phyloP scores from a whole-genome alignment of 2,113 vertebrate genomes.

The Oncorhynchus keta region DNA sequence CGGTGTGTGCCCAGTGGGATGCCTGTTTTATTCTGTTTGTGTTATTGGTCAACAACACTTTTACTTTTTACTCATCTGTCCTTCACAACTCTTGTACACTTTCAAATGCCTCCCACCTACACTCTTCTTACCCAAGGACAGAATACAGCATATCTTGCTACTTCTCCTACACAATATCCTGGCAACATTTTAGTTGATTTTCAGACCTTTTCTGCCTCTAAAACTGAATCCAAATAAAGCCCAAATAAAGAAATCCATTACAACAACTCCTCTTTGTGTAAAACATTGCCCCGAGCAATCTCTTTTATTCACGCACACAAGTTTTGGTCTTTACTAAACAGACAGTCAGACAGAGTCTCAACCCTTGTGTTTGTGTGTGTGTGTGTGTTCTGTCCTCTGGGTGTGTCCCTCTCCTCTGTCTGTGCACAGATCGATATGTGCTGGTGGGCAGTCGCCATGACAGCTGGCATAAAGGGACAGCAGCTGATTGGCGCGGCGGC shows the following conservation, averaged over 20 bases:
- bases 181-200: neutral
- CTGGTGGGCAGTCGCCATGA: constrained; percentile 84
- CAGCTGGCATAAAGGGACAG: constrained; percentile 47
- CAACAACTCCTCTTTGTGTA: neutral
- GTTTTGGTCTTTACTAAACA: neutral
- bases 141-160: too few relatives aligned
- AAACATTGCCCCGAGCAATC: neutral
- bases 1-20: constrained; percentile 22
- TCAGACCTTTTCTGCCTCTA: neutral
- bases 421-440: constrained; percentile 82
- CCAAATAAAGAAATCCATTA: neutral
- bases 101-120: too few relatives aligned
- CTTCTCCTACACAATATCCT: neutral
- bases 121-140: too few relatives aligned
- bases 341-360: neutral
- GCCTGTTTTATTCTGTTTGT: constrained; percentile 30
- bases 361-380: constrained; percentile 18
- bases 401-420: neutral
- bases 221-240: neutral
- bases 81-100: neutral
- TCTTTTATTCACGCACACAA: neutral
- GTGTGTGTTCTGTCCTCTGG: neutral
- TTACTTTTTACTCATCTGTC: neutral
- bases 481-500: constrained; percentile 78
- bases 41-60: neutral